phyloP scores from a whole-genome alignment of 1,140 invertebrate genomes.

The Teleogryllus occipitalis region DNA sequence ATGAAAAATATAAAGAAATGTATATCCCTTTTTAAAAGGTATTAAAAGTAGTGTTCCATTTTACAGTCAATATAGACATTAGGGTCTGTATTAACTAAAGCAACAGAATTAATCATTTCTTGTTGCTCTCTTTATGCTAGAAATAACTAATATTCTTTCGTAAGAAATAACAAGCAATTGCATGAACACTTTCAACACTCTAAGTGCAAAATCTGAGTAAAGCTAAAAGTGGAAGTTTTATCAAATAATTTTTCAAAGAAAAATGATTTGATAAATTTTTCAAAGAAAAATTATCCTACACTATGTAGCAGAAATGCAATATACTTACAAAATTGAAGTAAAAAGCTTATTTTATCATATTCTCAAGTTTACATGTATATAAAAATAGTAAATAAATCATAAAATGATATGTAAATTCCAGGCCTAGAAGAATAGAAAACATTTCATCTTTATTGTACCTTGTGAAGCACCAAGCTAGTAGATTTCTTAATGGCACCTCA shows the following conservation, averaged over 20 bases:
- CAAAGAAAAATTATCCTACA: not conserved
- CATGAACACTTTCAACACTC: no score
- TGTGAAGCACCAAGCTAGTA: not conserved
- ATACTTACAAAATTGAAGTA: not conserved
- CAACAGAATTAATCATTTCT: no score
- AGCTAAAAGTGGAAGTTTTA: not conserved
- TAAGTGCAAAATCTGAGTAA: not conserved
- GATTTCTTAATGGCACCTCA: no score
- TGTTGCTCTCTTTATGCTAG: no score
- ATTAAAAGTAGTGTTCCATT: not conserved
- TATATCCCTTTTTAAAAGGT: not conserved
- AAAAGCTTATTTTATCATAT: not conserved
- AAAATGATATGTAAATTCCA: constrained; percentile 2
- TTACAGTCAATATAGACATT: no score
- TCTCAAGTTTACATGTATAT: not conserved
- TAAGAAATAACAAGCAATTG: no score
- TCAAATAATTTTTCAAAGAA: not conserved
- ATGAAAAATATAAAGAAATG: constrained; percentile 2
- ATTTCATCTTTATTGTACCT: not conserved
- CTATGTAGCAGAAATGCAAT: not conserved
- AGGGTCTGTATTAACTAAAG: no score
- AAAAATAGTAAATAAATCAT: not conserved
- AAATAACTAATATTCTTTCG: no score
- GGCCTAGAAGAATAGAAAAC: not conserved
- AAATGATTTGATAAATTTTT: not conserved